These are phyloP conservation scores for Danaus plexippus DNA, from an alignment of 1,140 invertebrate genomes.

Conservation along the genomic window DNA sequence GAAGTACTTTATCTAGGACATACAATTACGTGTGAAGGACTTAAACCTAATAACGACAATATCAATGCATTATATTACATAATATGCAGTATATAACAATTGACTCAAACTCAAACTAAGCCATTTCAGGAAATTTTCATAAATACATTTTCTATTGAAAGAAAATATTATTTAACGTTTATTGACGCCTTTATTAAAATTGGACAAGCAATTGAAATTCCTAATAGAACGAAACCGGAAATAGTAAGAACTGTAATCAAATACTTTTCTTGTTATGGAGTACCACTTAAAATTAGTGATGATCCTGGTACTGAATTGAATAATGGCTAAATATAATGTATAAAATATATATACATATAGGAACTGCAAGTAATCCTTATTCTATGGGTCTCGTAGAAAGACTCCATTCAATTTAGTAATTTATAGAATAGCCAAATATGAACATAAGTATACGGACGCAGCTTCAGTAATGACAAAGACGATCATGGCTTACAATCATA, in stretches of 20 bases:
- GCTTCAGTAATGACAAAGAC: no score
- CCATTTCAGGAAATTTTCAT: slow-evolving; percentile 37
- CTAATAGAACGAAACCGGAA: slow-evolving; percentile 24
- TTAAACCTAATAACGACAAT: no score
- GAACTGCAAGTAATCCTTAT: slow-evolving; percentile 36
- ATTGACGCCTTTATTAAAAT: slow-evolving; percentile 34
- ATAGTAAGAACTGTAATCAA: slow-evolving; percentile 26
- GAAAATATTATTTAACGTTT: slow-evolving; percentile 26
- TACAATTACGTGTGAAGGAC: no score
- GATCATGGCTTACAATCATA: slow-evolving; percentile 23
- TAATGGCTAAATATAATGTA: slow-evolving; percentile 30
- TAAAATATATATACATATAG: slow-evolving; percentile 35
- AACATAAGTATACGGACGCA: slow-evolving; percentile 25
- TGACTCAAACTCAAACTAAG: slow-evolving; percentile 28
- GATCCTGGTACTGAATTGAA: slow-evolving; percentile 34
- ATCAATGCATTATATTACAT: no score
- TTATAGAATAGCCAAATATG: slow-evolving; percentile 30
- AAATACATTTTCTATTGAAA: slow-evolving; percentile 27
- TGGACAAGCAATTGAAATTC: slow-evolving; percentile 27
- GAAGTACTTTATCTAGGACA: no score
- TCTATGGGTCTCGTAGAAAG: slow-evolving; percentile 37
- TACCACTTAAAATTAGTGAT: slow-evolving; percentile 21
- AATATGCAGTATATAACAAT: no score
- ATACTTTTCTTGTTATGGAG: slow-evolving; percentile 28
- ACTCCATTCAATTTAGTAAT: slow-evolving; percentile 37